Evolutionary conservation across 2,888 invertebrate genomes (phyloP).

Genomic region (Polymixis flavicincta): DNA sequence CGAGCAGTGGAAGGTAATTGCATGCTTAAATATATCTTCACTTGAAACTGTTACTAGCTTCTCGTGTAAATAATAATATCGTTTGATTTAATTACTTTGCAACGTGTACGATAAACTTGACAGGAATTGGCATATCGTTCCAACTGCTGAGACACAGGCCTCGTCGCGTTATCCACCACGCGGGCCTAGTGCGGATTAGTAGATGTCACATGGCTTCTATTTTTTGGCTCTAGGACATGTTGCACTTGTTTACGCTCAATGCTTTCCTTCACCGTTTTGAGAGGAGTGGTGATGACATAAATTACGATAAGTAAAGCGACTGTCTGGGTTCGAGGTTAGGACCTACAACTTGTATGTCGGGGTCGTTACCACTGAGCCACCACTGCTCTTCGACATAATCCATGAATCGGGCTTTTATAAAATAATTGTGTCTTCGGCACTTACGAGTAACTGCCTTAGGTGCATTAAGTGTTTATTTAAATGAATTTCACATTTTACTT

Average conservation of each 20-base stretch:
- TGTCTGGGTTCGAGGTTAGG: no score
- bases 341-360: no score
- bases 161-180: not conserved
- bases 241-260: no score
- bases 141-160: not conserved
- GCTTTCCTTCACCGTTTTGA: not conserved
- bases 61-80: not conserved
- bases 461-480: not conserved
- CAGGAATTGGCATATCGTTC: not conserved
- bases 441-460: not conserved
- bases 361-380: no score
- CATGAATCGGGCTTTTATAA: not conserved
- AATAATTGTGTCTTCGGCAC: not conserved
- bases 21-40: not conserved
- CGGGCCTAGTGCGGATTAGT: not conserved
- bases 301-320: no score
- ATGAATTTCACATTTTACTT: conserved; percentile 66
- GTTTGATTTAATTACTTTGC: not conserved
- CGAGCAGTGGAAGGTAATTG: not conserved
- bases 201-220: not conserved
- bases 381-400: no score
- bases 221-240: not conserved
- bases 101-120: not conserved
- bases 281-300: no score
- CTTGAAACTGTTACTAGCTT: not conserved